Conservation (phyloP, 2,113 vertebrate genomes). For the Saccopteryx bilineata region DNA sequence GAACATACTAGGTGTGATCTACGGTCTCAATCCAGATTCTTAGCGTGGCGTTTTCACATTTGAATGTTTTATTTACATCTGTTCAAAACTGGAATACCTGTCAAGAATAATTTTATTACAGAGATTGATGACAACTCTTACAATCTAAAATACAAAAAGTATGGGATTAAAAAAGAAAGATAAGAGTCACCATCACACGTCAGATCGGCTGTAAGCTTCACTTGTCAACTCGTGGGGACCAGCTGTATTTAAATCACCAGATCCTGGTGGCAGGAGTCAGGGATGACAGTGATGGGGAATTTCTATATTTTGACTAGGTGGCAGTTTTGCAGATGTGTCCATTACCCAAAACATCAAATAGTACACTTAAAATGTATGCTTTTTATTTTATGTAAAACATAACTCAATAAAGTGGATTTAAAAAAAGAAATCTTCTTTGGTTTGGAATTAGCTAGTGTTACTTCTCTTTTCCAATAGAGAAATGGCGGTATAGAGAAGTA, state of each 20-base stretch:
- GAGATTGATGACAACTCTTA: constrained; percentile 58
- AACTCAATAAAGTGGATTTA: not conserved
- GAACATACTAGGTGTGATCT: not conserved
- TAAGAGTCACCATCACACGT: not conserved
- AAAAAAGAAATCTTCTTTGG: not conserved
- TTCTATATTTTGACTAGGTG: not conserved
- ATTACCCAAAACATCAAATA: not conserved
- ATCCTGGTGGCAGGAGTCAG: not conserved
- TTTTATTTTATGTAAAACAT: not conserved
- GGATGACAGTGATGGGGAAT: not conserved
- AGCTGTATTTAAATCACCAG: not conserved
- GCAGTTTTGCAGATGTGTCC: not conserved
- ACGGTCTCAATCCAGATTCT: constrained; percentile 45
- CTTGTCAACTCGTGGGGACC: constrained; percentile 35
- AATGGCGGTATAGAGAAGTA: not conserved
- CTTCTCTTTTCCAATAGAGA: constrained; percentile 24
- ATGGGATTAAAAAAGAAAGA: constrained; percentile 28
- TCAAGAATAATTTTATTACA: constrained; percentile 73
- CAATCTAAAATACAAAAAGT: constrained; percentile 33
- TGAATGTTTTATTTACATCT: constrained; percentile 77
- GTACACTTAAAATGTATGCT: not conserved
- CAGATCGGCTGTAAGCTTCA: not conserved
- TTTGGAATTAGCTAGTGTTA: not conserved
- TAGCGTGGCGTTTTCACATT: constrained; percentile 73
- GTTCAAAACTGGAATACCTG: constrained; percentile 57